Evolutionary conservation across 2,888 invertebrate species (phyloP).

Genomic region (Ypsolopha scabrella): DNA sequence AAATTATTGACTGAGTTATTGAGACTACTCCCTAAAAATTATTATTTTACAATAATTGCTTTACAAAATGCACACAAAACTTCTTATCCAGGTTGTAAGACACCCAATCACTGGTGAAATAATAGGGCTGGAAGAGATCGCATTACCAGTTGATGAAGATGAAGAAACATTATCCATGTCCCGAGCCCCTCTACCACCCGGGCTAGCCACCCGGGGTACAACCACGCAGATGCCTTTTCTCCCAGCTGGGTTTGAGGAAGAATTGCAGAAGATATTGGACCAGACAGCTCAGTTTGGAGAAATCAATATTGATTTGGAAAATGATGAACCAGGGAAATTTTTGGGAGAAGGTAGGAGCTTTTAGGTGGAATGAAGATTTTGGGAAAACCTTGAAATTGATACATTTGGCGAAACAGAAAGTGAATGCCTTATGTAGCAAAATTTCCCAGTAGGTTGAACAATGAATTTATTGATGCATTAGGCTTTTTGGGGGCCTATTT

Average conservation of each 20-base stretch:
- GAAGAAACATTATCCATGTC: constrained; percentile 75
- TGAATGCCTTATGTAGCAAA: no score
- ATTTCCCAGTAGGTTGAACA: no score
- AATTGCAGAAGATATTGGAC: constrained; percentile 53
- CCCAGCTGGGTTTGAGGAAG: constrained; percentile 84
- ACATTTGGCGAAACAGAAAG: no score
- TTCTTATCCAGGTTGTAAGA: constrained; percentile 68
- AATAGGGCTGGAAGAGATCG: constrained; percentile 70
- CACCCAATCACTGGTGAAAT: constrained; percentile 84
- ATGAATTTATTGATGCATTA: no score
- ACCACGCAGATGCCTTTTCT: constrained; percentile 87
- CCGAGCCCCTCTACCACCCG: constrained; percentile 80
- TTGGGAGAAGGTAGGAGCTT: constrained; percentile 52
- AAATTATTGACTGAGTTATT: no score
- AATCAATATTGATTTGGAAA: constrained; percentile 47
- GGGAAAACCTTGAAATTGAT: no score
- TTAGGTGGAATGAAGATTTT: no score
- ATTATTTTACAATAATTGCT: background rate
- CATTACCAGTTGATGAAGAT: constrained; percentile 52
- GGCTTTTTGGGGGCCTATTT: no score
- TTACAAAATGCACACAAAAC: background rate
- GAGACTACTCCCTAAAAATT: no score
- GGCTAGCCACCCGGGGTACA: constrained; percentile 79
- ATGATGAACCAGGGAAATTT: constrained; percentile 52
- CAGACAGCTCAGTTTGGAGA: constrained; percentile 36